phyloP scores from a whole-genome alignment of 1,140 invertebrate genomes.

The Euglossa dilemma region DNA sequence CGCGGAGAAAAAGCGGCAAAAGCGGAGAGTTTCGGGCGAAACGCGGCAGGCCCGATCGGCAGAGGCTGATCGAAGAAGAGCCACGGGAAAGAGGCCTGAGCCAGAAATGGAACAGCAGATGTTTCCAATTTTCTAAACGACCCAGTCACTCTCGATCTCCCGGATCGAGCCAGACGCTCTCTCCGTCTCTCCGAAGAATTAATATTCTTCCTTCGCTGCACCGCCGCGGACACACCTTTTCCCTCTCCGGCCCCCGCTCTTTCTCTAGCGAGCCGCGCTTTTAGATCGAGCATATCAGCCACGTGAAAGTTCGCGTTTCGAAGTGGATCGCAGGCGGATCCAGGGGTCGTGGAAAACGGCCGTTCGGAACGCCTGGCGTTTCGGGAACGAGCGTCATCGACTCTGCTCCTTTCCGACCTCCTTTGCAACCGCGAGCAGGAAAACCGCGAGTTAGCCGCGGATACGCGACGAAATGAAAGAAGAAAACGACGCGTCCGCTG shows the following conservation, averaged over 20 bases:
- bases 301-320: slow-evolving; percentile 54
- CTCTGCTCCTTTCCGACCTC: neutral
- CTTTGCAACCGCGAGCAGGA: neutral
- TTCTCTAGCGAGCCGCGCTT: slow-evolving; percentile 11
- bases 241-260: neutral
- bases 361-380: neutral
- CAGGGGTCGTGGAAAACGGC: slow-evolving; percentile 40
- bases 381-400: neutral
- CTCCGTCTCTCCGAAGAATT: slow-evolving; percentile 24
- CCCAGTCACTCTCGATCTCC: slow-evolving; percentile 3
- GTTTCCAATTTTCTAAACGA: slow-evolving; percentile 13
- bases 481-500: too few relatives aligned
- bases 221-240: slow-evolving; percentile 21
- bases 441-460: too few relatives aligned
- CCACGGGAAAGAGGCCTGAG: neutral
- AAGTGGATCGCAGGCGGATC: slow-evolving; percentile 49
- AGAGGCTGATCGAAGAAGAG: neutral
- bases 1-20: too few relatives aligned
- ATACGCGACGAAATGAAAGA: too few relatives aligned
- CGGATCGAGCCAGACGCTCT: slow-evolving; percentile 25
- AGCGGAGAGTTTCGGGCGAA: neutral
- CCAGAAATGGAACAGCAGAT: neutral
- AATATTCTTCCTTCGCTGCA: slow-evolving; percentile 42
- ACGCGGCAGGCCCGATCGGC: neutral
- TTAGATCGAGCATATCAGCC: slow-evolving; percentile 48